These are phyloP conservation scores for Malurus melanocephalus DNA, from an alignment of 2,113 vertebrate species.

Conservation along the genomic window DNA sequence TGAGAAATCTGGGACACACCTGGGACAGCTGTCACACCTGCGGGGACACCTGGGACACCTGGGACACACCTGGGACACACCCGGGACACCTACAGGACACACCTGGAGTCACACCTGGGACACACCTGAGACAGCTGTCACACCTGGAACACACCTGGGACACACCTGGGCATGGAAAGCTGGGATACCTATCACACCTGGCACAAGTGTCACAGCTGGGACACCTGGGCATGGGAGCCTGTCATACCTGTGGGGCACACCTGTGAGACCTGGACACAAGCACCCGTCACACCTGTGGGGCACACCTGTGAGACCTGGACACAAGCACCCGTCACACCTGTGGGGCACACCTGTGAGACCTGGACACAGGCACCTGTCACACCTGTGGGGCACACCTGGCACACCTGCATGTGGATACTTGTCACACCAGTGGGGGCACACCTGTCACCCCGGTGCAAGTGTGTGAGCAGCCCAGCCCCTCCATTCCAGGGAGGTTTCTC, in stretches of 20 bases:
- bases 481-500: background rate
- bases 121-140: too few species aligned
- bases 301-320: background rate
- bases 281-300: too few species aligned
- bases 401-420: background rate
- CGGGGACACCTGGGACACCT: background rate
- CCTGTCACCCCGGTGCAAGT: fast-evolving
- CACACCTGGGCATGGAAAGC: background rate
- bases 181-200: background rate
- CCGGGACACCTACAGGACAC: too few species aligned
- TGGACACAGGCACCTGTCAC: background rate
- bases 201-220: too few species aligned
- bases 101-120: too few species aligned
- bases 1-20: background rate
- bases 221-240: background rate
- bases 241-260: background rate
- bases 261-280: fast-evolving
- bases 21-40: background rate
- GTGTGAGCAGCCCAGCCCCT: fast-evolving
- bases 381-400: too few species aligned
- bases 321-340: background rate
- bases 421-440: background rate
- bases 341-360: background rate
- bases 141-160: background rate
- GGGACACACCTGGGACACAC: too few species aligned